Base-by-base conservation (phyloP, 1,140 invertebrate species). In the Ips typographus region DNA sequence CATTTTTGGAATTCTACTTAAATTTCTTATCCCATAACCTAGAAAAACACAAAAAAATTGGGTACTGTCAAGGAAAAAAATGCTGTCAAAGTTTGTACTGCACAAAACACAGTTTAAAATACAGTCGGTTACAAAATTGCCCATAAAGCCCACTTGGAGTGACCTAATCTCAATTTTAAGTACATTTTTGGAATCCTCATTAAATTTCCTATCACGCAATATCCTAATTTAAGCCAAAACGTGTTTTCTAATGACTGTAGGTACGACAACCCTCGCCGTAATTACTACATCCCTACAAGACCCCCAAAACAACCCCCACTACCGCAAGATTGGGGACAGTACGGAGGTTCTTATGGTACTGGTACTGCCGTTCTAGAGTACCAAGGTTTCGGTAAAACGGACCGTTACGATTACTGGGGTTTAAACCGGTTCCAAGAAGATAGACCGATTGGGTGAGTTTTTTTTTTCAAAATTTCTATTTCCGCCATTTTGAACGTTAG, bases 271-370 rank as follows among this genome's bases (percentile, higher is more conserved):
- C 65, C 67, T 43, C 65, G 59, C 7, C 71, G 55, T 44, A 72
- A 76, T 49, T 73, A 74, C 62, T 78, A 75, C 66, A 38, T 74
- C 40, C 77, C 76, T 1, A 61, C 72, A 22, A 72, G 44, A 66
- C 47, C 61, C 8, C 57, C 57, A 39, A 69, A 55, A 39, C 57
- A 52, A 42, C 67, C 67, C 8, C 71, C 71, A 41, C 59, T 62
- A 53, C 64, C 68, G 2, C 72, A 74, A 38, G 64, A 75, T 43
- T 82, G 80, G 80, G 74, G 75, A 5, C 42, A 68, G 41, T 82
- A 83, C 65, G 77, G 80, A 7, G 73, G 75, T 5, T 76, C 73
- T 53, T 83, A 83, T 63, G 74, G 75, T 7, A 70, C 70, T 64
- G 78, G 80, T 42, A 75, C 78, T 53, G 2, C 51, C 7, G 76